These are phyloP conservation scores for Melanotaenia trifasciata DNA, from an alignment of 2,797 vertebrate species.

Conservation along the genomic window DNA sequence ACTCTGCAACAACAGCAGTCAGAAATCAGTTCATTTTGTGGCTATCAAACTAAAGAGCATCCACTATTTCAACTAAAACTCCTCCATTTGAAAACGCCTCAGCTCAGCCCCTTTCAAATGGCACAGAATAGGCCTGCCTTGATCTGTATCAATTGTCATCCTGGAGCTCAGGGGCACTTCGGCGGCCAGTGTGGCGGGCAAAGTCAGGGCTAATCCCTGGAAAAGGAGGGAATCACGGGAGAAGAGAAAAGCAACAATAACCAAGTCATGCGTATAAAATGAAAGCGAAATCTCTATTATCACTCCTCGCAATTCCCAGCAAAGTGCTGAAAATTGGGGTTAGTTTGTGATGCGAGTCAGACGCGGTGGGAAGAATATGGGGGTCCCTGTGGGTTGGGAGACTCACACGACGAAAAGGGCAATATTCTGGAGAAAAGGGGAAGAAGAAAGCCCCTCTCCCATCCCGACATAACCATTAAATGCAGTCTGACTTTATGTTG, in stretches of 20 bases:
- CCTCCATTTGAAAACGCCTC: slow-evolving; percentile 83
- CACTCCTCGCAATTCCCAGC: slow-evolving; percentile 97
- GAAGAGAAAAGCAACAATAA: slow-evolving; percentile 99
- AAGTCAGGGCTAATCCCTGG: slow-evolving; percentile 99
- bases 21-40: slow-evolving; percentile 79
- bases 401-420: slow-evolving; percentile 98
- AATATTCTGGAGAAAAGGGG: slow-evolving; percentile 92
- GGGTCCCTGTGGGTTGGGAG: slow-evolving; percentile 95
- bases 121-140: slow-evolving; percentile 91
- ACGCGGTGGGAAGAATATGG: slow-evolving; percentile 94
- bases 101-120: slow-evolving; percentile 84
- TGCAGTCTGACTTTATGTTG: slow-evolving; percentile 99
- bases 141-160: slow-evolving; percentile 98
- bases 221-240: slow-evolving; percentile 94
- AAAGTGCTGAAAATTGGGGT: slow-evolving; percentile 95
- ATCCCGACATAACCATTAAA: slow-evolving; percentile 99
- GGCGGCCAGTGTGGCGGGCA: slow-evolving; percentile 93
- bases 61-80: slow-evolving; percentile 65
- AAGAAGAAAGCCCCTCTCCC: slow-evolving; percentile 94
- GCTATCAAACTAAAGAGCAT: slow-evolving; percentile 70
- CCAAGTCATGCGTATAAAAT: slow-evolving; percentile 99
- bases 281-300: slow-evolving; percentile 99
- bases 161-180: slow-evolving; percentile 93
- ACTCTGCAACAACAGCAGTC: not conserved
- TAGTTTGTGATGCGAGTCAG: slow-evolving; percentile 99